Percentiles rank a stretch among this genome's conserved stretches.
These are phyloP conservation scores for Pseudomyrmex cubaensis DNA, from an alignment of 1,140 invertebrate species.

Conservation along the genomic window DNA sequence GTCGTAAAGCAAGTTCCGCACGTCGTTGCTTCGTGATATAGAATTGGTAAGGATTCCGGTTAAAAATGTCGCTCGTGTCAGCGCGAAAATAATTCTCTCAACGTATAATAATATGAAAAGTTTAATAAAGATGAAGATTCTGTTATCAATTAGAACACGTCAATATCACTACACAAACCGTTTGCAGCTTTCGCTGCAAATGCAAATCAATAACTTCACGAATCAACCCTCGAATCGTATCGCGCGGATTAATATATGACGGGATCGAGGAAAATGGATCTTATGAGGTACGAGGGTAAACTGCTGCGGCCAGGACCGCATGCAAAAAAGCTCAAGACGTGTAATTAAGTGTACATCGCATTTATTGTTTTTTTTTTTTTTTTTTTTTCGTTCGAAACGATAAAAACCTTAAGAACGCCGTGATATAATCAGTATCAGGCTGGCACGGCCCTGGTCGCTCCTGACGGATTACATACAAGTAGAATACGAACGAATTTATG, in stretches of 20 bases:
- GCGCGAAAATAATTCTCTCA: neutral
- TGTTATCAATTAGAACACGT: neutral
- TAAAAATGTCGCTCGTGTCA: constrained; percentile 54
- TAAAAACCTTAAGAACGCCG: constrained; percentile 74
- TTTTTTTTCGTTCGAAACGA: constrained; percentile 82
- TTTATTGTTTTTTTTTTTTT: constrained; percentile 82
- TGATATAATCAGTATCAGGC: constrained; percentile 68
- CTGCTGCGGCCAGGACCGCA: constrained; percentile 59
- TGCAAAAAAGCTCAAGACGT: constrained; percentile 63
- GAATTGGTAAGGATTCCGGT: constrained; percentile 75
- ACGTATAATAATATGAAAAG: neutral
- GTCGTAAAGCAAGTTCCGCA: constrained; percentile 82
- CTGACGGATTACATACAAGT: constrained; percentile 77
- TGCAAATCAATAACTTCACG: neutral
- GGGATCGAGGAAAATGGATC: constrained; percentile 24
- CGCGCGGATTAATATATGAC: constrained; percentile 23
- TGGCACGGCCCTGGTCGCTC: constrained; percentile 80
- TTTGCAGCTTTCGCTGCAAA: neutral
- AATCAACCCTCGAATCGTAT: constrained; percentile 6
- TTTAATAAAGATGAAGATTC: neutral
- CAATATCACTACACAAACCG: neutral
- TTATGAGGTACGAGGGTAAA: constrained; percentile 23
- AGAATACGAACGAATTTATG: constrained; percentile 79
- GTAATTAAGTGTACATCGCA: constrained; percentile 79
- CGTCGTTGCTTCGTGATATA: constrained; percentile 70